A percentile compares a stretch with the other conserved stretches of the same genome.
phyloP scores from a whole-genome alignment of 2,113 vertebrate species.

The Psilopsiagon aurifrons region DNA sequence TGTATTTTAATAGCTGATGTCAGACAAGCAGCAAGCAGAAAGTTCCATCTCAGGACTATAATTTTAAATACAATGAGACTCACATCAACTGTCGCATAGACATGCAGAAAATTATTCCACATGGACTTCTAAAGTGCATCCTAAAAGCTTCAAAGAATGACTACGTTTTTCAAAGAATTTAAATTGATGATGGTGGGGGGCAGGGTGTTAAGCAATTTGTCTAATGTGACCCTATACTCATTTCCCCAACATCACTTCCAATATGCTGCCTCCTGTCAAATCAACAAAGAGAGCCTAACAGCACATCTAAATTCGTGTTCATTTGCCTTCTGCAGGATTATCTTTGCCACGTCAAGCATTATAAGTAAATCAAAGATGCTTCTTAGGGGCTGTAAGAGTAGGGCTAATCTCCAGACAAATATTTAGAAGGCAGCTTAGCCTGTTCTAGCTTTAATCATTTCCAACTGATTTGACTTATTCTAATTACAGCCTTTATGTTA shows the following conservation, averaged over 20 bases:
- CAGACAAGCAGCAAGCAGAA: slow-evolving; percentile 74
- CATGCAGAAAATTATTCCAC: slow-evolving; percentile 78
- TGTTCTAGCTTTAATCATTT: slow-evolving; percentile 80
- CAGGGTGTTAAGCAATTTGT: slow-evolving; percentile 64
- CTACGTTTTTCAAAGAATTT: slow-evolving; percentile 66
- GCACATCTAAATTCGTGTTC: slow-evolving; percentile 79
- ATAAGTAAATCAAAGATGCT: slow-evolving; percentile 80
- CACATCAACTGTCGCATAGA: slow-evolving; percentile 78
- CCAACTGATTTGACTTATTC: slow-evolving; percentile 87
- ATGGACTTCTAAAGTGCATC: slow-evolving; percentile 81
- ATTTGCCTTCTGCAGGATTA: slow-evolving; percentile 77
- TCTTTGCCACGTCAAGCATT: slow-evolving; percentile 75
- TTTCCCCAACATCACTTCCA: slow-evolving; percentile 63
- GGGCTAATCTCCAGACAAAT: slow-evolving; percentile 83
- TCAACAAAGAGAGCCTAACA: slow-evolving; percentile 59
- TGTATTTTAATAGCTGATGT: slow-evolving; percentile 83
- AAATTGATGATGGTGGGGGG: slow-evolving; percentile 43
- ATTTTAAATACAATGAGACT: slow-evolving; percentile 85
- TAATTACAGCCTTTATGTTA: slow-evolving; percentile 85
- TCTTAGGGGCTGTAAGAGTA: slow-evolving; percentile 73
- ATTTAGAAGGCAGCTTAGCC: slow-evolving; percentile 82
- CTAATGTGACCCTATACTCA: slow-evolving; percentile 74
- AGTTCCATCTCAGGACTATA: slow-evolving; percentile 82
- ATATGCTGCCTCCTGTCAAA: slow-evolving; percentile 74
- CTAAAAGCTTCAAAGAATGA: slow-evolving; percentile 78